These are phyloP conservation scores for Nautilus pompilius DNA, from an alignment of 1,140 invertebrate species.

Conservation along the genomic window DNA sequence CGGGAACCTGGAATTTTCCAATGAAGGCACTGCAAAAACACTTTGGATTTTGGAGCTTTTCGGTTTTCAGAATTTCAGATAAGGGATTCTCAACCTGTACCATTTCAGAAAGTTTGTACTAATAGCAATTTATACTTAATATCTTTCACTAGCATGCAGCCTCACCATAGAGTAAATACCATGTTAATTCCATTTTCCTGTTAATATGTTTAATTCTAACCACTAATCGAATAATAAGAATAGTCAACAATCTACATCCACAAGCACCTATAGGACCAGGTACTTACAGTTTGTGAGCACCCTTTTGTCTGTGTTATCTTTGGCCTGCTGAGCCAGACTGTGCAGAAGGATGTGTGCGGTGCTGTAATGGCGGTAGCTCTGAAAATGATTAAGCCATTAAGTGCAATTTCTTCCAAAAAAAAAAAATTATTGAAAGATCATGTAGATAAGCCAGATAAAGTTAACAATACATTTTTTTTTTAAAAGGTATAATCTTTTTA, in stretches of 20 bases:
- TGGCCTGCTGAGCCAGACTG: slow-evolving; percentile 88
- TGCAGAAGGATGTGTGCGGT: slow-evolving; percentile 96
- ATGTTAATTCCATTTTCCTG: not conserved
- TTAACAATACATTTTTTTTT: no score
- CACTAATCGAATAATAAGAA: not conserved
- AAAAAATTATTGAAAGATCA: no score
- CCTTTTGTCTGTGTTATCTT: slow-evolving; percentile 71
- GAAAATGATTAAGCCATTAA: slow-evolving; percentile 25
- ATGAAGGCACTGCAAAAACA: no score
- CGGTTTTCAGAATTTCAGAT: no score
- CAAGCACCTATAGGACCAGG: not conserved
- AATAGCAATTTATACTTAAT: not conserved
- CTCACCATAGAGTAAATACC: not conserved
- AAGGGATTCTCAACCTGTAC: no score
- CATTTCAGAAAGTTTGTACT: no score
- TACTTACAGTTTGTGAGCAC: slow-evolving; percentile 85
- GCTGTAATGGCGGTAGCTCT: slow-evolving; percentile 94
- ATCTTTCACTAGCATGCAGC: not conserved
- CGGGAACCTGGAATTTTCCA: no score
- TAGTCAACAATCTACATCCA: not conserved
- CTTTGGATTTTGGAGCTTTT: no score
- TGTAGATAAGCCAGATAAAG: no score
- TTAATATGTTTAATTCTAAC: not conserved
- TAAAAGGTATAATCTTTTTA: no score
- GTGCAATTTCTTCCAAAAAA: no score